These are phyloP conservation scores for Oreohelix idahoensis DNA, from an alignment of 1,140 invertebrate genomes.

Conservation along the genomic window DNA sequence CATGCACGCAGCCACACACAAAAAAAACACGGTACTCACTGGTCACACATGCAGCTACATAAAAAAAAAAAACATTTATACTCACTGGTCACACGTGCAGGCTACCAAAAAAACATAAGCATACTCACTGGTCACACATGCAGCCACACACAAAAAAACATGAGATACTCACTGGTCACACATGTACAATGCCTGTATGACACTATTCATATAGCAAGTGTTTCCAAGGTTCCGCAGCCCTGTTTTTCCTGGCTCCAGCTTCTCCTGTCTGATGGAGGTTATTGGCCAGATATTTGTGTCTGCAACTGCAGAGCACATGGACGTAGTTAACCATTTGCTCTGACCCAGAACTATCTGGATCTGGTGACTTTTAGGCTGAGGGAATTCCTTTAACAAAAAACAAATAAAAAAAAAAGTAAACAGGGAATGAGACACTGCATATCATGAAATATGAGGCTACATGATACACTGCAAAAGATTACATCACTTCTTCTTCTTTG, in stretches of 20 bases:
- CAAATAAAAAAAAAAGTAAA: too few relatives aligned
- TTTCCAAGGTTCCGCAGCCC: constrained; percentile 84
- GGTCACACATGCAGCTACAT: too few relatives aligned
- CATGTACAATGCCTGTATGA: constrained; percentile 81
- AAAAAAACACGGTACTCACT: too few relatives aligned
- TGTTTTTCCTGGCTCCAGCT: constrained; percentile 67
- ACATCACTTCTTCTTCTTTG: too few relatives aligned
- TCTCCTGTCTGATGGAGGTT: constrained; percentile 43
- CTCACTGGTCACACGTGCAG: too few relatives aligned
- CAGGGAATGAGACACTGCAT: too few relatives aligned
- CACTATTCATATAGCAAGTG: constrained; percentile 71
- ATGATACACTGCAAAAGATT: too few relatives aligned
- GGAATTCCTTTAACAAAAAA: constrained; percentile 51
- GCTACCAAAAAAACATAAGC: too few relatives aligned
- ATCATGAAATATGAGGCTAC: too few relatives aligned
- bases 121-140: too few relatives aligned
- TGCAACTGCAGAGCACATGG: constrained; percentile 20
- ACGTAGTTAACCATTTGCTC: constrained; percentile 54
- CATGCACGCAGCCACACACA: too few relatives aligned
- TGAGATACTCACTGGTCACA: constrained; percentile 81
- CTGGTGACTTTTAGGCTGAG: constrained; percentile 46
- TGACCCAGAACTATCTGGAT: constrained; percentile 53
- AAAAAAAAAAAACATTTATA: too few relatives aligned
- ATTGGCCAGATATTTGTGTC: neutral
- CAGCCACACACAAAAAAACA: neutral